Evolutionary conservation across 2,888 invertebrate species (phyloP).

Genomic region (Tinea semifulvella): DNA sequence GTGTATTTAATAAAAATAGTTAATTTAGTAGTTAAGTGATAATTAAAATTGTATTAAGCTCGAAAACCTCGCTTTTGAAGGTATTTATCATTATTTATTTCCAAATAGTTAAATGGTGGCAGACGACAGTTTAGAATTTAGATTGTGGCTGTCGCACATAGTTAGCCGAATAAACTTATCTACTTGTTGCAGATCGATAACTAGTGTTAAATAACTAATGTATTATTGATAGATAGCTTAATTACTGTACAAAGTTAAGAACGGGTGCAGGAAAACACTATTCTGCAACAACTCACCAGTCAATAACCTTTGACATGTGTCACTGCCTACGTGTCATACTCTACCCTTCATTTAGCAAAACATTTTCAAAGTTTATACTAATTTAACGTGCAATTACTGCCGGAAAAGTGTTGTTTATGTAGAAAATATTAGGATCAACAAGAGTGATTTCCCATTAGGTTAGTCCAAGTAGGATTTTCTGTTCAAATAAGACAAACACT

Average conservation of each 20-base stretch:
- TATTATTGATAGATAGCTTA: neutral
- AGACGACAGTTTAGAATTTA: neutral
- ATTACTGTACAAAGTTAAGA: neutral
- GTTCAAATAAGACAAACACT: too few species aligned
- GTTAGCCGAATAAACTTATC: neutral
- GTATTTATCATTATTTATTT: constrained; percentile 3
- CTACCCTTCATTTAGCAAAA: constrained; percentile 10
- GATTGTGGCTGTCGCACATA: constrained; percentile 9
- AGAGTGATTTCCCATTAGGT: neutral
- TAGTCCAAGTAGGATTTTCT: too few species aligned
- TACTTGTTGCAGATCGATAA: neutral
- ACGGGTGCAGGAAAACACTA: neutral
- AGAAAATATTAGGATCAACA: constrained; percentile 12
- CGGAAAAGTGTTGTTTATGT: constrained; percentile 4
- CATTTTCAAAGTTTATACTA: constrained; percentile 14
- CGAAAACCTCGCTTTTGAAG: neutral
- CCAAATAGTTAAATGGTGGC: constrained; percentile 1
- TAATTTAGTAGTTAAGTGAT: constrained; percentile 10
- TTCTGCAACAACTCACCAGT: constrained; percentile 30
- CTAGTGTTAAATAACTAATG: neutral
- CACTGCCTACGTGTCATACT: constrained; percentile 66
- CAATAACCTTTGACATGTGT: constrained; percentile 68
- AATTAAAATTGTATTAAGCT: too few species aligned
- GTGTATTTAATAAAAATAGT: constrained; percentile 10
- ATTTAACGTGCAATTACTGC: constrained; percentile 5